Base-by-base conservation (phyloP, 2,797 vertebrate genomes). In the Trematomus bernacchii region DNA sequence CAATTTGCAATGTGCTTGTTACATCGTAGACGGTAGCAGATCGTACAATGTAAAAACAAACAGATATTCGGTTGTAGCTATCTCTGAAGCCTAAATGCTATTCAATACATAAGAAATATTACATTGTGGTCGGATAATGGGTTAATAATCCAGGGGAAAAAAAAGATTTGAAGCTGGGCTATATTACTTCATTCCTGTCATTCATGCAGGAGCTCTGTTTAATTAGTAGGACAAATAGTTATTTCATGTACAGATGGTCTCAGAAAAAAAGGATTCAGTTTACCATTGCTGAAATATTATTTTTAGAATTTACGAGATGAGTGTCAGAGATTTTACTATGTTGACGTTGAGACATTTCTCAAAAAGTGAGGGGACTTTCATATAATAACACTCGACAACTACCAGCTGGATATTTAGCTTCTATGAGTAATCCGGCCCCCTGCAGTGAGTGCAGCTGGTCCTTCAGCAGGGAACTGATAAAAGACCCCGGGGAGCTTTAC, bases 381-480 rank as follows among this genome's bases (percentile, higher is more conserved):
- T 60, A 46, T 44, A 62, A 73, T 57, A 79, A 80, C 52, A 79
- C 66, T 77, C 44, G 15, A 63, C 67, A 50, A 52, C 62, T 43
- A 80, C 42, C 73, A 71, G 77, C 82, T 71, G 78, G 67, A 58
- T 80, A 71, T 83, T 85, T 64, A 79, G 73, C 80, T 75, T 55
- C 66, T 8, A 59, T 53, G 54, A 86, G 44, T 88, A 78, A 90
- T 84, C 84, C 21, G 18, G 27, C 37, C 70, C 60, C 88, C 85
- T 76, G 76, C 81, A 55, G 85, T 73, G 83, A 84, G 58, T 73
- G 66, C 90, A 92, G 88, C 88, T 91, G 91, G 72, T 84, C 16
- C 51, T 87, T 87, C 76, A 83, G 87, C 82, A 80, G 90, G 88
- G 88, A 86, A 77, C 80, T 53, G 79, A 90, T 90, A 90, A 91